These are phyloP conservation scores for Bolinopsis microptera DNA, from an alignment of 37 sponge, comb jelly and placozoan species.

Conservation along the genomic window DNA sequence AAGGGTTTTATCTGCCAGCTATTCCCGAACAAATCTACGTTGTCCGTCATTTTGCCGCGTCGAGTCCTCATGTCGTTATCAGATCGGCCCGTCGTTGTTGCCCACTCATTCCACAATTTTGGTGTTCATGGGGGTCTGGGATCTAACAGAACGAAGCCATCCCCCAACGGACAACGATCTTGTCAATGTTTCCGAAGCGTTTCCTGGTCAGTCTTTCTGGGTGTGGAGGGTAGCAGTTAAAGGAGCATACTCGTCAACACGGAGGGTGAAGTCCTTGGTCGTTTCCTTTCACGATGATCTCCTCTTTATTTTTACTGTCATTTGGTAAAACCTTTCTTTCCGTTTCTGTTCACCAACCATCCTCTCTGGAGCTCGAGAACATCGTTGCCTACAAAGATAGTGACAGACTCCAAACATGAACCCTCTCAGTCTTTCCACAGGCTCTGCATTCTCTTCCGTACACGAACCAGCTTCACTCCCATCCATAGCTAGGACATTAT, in stretches of 20 bases:
- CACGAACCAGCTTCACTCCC: constrained; percentile 29
- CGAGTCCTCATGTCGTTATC: constrained; percentile 23
- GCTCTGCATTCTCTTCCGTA: constrained; percentile 44
- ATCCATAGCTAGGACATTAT: constrained; percentile 63
- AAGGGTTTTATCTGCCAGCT: constrained; percentile 36
- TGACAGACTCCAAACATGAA: constrained; percentile 64
- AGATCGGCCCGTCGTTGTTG: constrained; percentile 3
- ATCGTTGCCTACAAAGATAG: not conserved
- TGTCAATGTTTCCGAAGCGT: not conserved
- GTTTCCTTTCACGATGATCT: not conserved
- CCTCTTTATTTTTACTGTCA: not conserved
- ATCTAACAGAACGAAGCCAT: not conserved
- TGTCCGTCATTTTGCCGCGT: not conserved
- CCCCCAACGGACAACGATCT: constrained; percentile 27
- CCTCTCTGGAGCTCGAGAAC: constrained; percentile 45
- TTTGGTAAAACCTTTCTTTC: constrained; percentile 21
- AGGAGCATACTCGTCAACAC: not conserved
- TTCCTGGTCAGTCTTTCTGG: not conserved
- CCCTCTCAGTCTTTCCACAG: constrained; percentile 14
- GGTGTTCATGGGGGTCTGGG: constrained; percentile 35
- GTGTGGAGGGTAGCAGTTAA: not conserved
- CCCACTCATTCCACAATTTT: constrained; percentile 54
- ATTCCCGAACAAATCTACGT: constrained; percentile 16
- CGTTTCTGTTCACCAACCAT: constrained; percentile 51
- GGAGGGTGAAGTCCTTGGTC: not conserved